Base-by-base conservation (phyloP, 2,113 vertebrate genomes). In the Falcunculus frontatus region DNA sequence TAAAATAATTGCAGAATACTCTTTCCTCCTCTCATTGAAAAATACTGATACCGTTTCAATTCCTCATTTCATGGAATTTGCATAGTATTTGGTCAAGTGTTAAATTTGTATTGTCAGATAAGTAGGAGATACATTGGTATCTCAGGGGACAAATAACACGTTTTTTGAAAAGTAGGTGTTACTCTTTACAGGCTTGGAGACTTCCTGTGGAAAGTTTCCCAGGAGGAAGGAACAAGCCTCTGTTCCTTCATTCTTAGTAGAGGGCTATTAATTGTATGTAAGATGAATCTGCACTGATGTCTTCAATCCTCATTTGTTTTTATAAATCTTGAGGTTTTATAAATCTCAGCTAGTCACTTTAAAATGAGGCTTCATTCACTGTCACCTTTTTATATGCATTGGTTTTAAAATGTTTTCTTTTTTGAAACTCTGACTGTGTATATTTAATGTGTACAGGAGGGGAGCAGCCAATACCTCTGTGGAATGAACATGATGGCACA, bases 401-500 rank as follows among this genome's bases (percentile, higher is more conserved):
- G 13, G 5, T 53, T 62, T 87, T 26, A 16, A 72, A 87, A 50
- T 55, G 7, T 25, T 80, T 60, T 73, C 32, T 77, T 29, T 57
- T 25, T n/a, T 84, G 64, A 87, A 82, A 64, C 16, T 44, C 35
- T 95, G 42, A 63, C 30, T 30, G 25, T 56, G 30, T 60, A 4
- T 86, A 26, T 84, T 84, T 92, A 33, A 64, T 67, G 16, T 95
- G 14, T 79, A 12, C 96, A 99, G 99, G 99, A 90, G 99, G 99
- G 42, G 99, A 99, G 80, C 99, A 99, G 78, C 99, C 99, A 56
- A 99, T 99, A 96, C 99, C 99, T 50, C 98, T 99, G 44, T 99
- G 99, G 99, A 99, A 99, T 44, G 99, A 99, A 95, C 98, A 99
- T 5, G 99, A 99, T 94, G 98, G 98, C 57, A 98, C 99, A 30